phyloP scores from a whole-genome alignment of 2,797 vertebrate genomes.

The Acestrorhynchus altus region DNA sequence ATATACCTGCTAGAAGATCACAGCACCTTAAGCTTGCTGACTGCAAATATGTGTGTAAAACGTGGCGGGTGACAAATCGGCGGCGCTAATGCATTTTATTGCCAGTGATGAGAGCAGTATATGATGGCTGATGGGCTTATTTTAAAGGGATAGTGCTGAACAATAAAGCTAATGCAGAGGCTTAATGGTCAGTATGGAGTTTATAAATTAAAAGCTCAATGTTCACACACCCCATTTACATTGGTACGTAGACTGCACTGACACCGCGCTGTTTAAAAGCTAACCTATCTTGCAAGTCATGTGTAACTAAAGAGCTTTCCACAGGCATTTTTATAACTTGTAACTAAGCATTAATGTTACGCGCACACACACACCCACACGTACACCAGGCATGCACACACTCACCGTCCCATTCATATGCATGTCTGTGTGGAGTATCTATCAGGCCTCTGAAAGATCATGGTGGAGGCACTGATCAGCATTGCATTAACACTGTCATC shows the following conservation, averaged over 20 bases:
- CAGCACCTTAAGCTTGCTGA: background rate
- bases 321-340: conserved; percentile 56
- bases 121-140: conserved; percentile 72
- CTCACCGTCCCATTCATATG: conserved; percentile 43
- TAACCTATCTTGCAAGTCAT: conserved; percentile 84
- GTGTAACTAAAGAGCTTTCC: conserved; percentile 49
- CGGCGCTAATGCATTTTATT: conserved; percentile 67
- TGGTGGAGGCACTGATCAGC: conserved; percentile 55
- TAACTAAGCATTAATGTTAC: conserved; percentile 28
- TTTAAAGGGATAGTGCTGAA: conserved; percentile 72
- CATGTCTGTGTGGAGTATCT: conserved; percentile 45
- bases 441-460: conserved; percentile 56
- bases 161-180: conserved; percentile 76
- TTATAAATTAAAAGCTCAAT: conserved; percentile 84
- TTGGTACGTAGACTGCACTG: conserved; percentile 76
- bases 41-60: conserved; percentile 44
- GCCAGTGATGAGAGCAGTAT: conserved; percentile 65
- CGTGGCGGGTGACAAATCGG: conserved; percentile 61
- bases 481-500: conserved; percentile 60
- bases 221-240: conserved; percentile 79
- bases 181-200: conserved; percentile 77
- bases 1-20: conserved; percentile 33
- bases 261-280: conserved; percentile 76
- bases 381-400: background rate
- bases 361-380: background rate